phyloP scores from a whole-genome alignment of 2,113 vertebrate species.

The Smithornis capensis region DNA sequence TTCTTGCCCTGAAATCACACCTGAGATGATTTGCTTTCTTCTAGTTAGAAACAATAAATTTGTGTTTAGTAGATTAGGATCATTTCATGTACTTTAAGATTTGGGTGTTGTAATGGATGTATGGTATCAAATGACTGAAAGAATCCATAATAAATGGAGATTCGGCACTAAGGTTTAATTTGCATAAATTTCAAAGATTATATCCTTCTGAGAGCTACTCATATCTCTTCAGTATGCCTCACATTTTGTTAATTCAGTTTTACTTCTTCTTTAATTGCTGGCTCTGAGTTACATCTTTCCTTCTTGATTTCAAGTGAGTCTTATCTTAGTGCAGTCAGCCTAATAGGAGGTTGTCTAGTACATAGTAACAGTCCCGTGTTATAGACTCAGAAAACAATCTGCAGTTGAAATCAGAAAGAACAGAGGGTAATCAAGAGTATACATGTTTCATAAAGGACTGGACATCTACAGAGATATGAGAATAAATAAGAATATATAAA shows the following conservation, averaged over 20 bases:
- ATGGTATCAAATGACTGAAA: not conserved
- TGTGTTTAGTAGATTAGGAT: not conserved
- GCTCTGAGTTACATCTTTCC: not conserved
- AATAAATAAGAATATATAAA: not conserved
- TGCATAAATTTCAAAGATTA: not conserved
- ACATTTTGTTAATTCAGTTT: not conserved
- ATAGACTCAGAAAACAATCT: not conserved
- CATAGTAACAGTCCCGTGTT: rapidly evolving
- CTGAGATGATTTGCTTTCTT: not conserved
- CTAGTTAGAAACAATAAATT: not conserved
- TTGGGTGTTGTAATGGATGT: not conserved
- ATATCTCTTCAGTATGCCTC: not conserved
- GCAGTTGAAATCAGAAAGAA: not conserved
- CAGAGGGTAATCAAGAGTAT: not conserved
- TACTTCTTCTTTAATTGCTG: not conserved
- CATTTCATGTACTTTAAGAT: not conserved
- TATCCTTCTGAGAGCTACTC: not conserved
- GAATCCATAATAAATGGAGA: not conserved
- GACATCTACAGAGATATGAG: not conserved
- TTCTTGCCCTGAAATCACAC: not conserved
- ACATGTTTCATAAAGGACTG: not conserved
- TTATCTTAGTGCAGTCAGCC: not conserved
- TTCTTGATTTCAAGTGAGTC: not conserved
- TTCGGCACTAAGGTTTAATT: not conserved
- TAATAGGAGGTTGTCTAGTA: not conserved